phyloP scores from a whole-genome alignment of 2,797 vertebrate species.

The Oreonectes daqikongensis region DNA sequence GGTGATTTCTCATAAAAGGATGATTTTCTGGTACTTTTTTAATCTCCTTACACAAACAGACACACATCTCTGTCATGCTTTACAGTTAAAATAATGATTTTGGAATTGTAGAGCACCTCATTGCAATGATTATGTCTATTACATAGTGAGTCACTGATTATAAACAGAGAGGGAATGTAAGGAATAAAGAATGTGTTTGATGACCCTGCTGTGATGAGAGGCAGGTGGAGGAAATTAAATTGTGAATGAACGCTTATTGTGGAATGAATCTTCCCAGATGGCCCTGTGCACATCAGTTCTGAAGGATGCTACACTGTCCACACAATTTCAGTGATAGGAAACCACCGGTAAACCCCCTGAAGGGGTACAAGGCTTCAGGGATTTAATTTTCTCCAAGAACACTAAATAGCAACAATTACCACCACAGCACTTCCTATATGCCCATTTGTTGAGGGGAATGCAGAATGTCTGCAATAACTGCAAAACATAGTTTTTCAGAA shows the following conservation, averaged over 20 bases:
- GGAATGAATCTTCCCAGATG: conserved; percentile 6
- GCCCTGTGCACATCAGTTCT: conserved; percentile 5
- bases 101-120: conserved; percentile 29
- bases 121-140: conserved; percentile 41
- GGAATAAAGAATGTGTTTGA: conserved; percentile 36
- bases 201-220: conserved; percentile 34
- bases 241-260: conserved; percentile 20
- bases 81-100: conserved; percentile 12
- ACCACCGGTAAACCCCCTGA: background rate
- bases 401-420: background rate
- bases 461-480: background rate
- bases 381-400: background rate
- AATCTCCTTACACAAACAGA: background rate
- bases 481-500: background rate
- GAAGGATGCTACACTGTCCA: background rate
- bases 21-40: background rate
- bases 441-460: background rate
- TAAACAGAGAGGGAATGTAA: conserved; percentile 13
- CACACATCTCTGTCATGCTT: background rate
- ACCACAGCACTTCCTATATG: background rate
- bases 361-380: background rate
- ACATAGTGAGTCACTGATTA: conserved; percentile 22
- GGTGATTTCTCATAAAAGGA: background rate
- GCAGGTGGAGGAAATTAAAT: conserved; percentile 9
- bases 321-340: background rate